A percentile compares a stretch with the other conserved stretches of the same genome.
Conservation (phyloP, 2,797 vertebrate genomes). For the Pantherophis vulpinus region DNA sequence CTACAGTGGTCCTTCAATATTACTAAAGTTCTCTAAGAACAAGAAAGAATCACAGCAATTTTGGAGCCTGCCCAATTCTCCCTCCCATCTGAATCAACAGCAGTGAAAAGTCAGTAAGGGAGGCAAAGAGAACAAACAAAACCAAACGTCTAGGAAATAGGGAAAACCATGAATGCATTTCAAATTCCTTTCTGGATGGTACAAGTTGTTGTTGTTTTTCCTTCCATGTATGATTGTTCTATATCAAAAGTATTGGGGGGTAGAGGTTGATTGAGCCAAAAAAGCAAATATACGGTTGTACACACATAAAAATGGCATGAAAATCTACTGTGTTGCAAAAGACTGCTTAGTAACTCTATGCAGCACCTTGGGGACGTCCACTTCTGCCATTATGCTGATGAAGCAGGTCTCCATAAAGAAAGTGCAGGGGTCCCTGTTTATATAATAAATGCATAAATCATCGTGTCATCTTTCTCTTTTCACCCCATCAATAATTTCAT, state of each 20-base stretch:
- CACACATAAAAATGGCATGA: neutral
- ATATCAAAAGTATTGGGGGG: neutral
- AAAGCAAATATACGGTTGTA: neutral
- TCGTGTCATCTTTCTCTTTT: neutral
- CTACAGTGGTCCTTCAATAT: neutral
- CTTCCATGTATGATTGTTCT: neutral
- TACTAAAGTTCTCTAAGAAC: neutral
- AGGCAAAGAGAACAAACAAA: neutral
- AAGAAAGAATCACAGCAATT: neutral
- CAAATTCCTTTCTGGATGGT: neutral
- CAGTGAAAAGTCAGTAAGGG: neutral
- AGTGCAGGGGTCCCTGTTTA: too few species aligned
- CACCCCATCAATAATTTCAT: constrained; percentile 6
- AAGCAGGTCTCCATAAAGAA: neutral
- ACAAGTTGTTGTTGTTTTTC: neutral
- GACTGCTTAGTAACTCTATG: neutral
- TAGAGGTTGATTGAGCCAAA: neutral
- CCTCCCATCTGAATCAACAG: neutral
- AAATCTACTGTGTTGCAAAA: neutral
- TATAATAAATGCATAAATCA: neutral
- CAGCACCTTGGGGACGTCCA: neutral
- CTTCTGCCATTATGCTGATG: neutral
- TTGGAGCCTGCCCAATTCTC: neutral
- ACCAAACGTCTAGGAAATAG: neutral
- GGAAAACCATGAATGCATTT: neutral